Conservation (phyloP, 2,797 vertebrate genomes). For the Ptychadena robeensis region DNA sequence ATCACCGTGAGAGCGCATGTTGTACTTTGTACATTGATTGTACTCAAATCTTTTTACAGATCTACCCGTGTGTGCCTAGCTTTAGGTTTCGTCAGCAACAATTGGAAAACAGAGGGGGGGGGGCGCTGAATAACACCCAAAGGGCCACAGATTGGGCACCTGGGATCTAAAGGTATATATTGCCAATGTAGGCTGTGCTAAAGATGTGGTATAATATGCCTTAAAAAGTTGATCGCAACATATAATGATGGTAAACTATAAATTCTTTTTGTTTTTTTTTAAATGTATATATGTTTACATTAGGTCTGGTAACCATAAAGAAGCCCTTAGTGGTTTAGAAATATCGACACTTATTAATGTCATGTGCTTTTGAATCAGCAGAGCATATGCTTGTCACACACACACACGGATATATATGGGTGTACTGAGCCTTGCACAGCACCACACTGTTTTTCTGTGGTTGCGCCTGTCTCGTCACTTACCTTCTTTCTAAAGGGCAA, state of each 20-base stretch:
- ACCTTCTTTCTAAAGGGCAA: conserved; percentile 20
- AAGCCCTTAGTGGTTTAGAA: neutral
- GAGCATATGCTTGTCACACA: neutral
- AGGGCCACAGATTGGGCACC: too few relatives aligned
- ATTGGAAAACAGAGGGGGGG: too few relatives aligned
- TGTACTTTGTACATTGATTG: too few relatives aligned
- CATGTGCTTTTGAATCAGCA: neutral
- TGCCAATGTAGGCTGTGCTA: too few relatives aligned
- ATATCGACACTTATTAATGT: neutral
- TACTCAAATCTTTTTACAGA: too few relatives aligned
- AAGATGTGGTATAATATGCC: too few relatives aligned
- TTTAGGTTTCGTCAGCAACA: too few relatives aligned
- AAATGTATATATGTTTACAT: neutral
- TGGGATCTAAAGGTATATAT: too few relatives aligned
- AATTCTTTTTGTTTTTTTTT: neutral
- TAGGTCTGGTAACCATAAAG: neutral
- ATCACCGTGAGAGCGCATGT: too few relatives aligned
- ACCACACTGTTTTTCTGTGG: conserved; percentile 11
- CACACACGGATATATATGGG: conserved; percentile 8
- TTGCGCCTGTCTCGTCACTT: conserved; percentile 13
- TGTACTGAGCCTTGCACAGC: conserved; percentile 5
- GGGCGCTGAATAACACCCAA: too few relatives aligned
- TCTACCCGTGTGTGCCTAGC: too few relatives aligned
- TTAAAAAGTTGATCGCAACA: neutral
- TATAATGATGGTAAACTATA: neutral